These are phyloP conservation scores for Ia io DNA, from an alignment of 2,113 vertebrate genomes.

Conservation along the genomic window DNA sequence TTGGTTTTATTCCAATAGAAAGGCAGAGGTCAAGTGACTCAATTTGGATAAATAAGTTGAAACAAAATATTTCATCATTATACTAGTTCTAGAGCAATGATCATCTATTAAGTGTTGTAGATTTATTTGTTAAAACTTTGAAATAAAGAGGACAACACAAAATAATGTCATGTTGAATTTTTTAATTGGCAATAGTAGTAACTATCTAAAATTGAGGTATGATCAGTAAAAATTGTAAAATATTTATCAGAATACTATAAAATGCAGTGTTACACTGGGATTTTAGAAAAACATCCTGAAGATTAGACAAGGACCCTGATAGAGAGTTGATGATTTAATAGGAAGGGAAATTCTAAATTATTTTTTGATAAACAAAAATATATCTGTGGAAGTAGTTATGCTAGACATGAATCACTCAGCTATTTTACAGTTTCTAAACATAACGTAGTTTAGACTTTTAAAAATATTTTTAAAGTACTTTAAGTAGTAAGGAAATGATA, in stretches of 20 bases:
- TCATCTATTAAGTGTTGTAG: not conserved
- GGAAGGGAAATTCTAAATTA: not conserved
- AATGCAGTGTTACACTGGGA: not conserved
- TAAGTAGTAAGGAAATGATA: not conserved
- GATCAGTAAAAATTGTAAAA: not conserved
- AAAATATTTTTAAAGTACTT: not conserved
- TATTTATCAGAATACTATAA: not conserved
- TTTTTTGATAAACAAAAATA: not conserved
- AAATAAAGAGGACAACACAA: not conserved
- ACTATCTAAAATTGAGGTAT: not conserved
- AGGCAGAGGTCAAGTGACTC: not conserved
- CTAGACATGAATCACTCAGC: not conserved
- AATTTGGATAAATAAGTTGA: slow-evolving; percentile 31
- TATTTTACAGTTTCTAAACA: not conserved
- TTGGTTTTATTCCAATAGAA: not conserved
- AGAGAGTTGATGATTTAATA: not conserved
- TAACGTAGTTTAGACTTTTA: not conserved
- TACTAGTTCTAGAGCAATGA: not conserved
- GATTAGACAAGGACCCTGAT: not conserved
- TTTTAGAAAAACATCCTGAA: not conserved
- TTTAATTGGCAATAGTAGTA: not conserved
- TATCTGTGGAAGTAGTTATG: not conserved
- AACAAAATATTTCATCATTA: not conserved
- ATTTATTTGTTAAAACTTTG: not conserved
- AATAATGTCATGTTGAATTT: not conserved